These are phyloP conservation scores for Lampris incognitus DNA, from an alignment of 2,113 vertebrate genomes.

Conservation along the genomic window DNA sequence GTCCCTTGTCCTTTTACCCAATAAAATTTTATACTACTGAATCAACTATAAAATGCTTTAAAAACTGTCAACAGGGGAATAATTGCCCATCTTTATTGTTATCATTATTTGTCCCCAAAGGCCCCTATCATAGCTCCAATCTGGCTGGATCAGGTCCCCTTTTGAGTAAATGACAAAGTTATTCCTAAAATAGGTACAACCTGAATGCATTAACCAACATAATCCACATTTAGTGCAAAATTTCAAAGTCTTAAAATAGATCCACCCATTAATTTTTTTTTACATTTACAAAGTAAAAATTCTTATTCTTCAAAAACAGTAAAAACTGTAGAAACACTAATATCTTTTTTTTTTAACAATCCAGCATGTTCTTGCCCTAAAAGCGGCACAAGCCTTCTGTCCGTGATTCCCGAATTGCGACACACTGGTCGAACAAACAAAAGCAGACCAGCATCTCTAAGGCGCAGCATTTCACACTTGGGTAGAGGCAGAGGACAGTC, in stretches of 20 bases:
- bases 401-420: conserved; percentile 37
- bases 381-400: conserved; percentile 39
- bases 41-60: conserved; percentile 97
- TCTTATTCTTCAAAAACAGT: too few relatives aligned
- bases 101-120: conserved; percentile 95
- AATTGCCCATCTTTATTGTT: conserved; percentile 96
- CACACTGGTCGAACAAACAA: conserved; percentile 59
- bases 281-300: too few relatives aligned
- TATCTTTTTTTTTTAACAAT: background rate
- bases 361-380: conserved; percentile 36
- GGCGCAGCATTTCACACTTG: conserved; percentile 74
- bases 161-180: conserved; percentile 81
- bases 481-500: conserved; percentile 67
- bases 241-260: too few relatives aligned
- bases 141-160: conserved; percentile 90
- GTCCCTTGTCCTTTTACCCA: conserved; percentile 94
- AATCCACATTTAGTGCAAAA: conserved; percentile 7
- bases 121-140: conserved; percentile 89
- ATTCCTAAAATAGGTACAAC: conserved; percentile 19
- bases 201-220: conserved; percentile 17
- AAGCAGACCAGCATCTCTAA: conserved; percentile 70
- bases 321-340: too few relatives aligned
- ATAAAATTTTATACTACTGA: conserved; percentile 99
- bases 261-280: too few relatives aligned
- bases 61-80: conserved; percentile 95